Evolutionary conservation across 2,797 vertebrate genomes (phyloP).

Genomic region (Gymnopithys bicolor): DNA sequence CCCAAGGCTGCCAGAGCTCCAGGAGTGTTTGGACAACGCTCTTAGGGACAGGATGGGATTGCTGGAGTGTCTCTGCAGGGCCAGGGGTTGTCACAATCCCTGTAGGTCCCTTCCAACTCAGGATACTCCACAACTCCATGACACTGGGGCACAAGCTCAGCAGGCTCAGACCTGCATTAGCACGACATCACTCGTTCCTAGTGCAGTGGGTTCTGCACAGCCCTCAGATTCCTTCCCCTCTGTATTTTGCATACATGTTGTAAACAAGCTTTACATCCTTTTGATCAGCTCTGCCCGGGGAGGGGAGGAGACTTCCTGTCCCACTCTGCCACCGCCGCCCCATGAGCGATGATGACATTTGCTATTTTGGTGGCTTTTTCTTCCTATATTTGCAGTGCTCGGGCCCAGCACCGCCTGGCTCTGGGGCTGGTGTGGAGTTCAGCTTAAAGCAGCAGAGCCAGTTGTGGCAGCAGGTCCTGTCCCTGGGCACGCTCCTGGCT

Average conservation of each 20-base stretch:
- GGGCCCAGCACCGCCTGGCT: not conserved
- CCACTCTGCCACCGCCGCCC: constrained; percentile 17
- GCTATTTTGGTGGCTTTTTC: constrained; percentile 57
- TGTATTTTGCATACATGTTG: constrained; percentile 37
- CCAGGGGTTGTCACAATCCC: not conserved
- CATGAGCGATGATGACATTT: constrained; percentile 51
- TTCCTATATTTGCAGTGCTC: not conserved
- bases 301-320: constrained; percentile 62
- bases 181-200: not conserved
- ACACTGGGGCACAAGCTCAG: not conserved
- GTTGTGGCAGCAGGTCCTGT: not conserved
- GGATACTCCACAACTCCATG: not conserved
- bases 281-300: constrained; percentile 32
- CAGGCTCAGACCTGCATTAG: not conserved
- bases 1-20: not conserved
- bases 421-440: not conserved
- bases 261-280: constrained; percentile 59
- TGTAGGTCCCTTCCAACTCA: not conserved
- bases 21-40: rapidly evolving
- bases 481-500: not conserved
- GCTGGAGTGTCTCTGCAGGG: not conserved
- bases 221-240: not conserved
- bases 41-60: not conserved
- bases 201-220: not conserved
- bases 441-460: not conserved